A percentile compares a stretch with the other conserved stretches of the same genome.
phyloP scores from a whole-genome alignment of 1,140 invertebrate species.

The Orchestia grillus region DNA sequence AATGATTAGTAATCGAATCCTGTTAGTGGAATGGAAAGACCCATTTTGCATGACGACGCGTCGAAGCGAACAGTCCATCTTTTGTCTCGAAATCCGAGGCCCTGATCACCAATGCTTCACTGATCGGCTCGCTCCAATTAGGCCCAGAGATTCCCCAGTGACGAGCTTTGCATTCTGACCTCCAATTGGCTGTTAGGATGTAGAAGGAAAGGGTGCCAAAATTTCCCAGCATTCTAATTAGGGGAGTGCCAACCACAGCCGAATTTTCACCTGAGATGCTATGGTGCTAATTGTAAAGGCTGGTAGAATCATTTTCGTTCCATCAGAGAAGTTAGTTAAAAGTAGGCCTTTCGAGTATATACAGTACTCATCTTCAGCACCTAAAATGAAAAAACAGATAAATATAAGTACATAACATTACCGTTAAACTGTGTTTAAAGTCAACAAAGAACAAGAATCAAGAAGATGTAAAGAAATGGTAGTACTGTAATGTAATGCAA shows the following conservation, averaged over 20 bases:
- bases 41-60: not conserved
- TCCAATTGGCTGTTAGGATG: not conserved
- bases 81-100: not conserved
- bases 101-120: not conserved
- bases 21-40: not conserved
- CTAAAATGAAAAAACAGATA: too few species aligned
- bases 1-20: not conserved
- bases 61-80: not conserved
- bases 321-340: too few species aligned
- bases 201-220: not conserved
- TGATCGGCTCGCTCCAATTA: not conserved
- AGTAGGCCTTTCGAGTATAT: too few species aligned
- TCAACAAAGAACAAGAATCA: too few species aligned
- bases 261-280: too few species aligned
- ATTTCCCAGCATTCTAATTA: not conserved
- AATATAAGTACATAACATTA: too few species aligned
- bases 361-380: too few species aligned
- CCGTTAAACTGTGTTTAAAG: too few species aligned
- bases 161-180: not conserved
- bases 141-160: not conserved
- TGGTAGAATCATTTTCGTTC: too few species aligned
- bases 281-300: too few species aligned
- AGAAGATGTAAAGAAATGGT: too few species aligned
- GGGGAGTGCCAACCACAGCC: not conserved
- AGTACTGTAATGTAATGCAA: too few species aligned